Percentiles rank a stretch among this genome's conserved stretches.
These are phyloP conservation scores for Monochamus alternatus DNA, from an alignment of 2,888 invertebrate species.

Conservation along the genomic window DNA sequence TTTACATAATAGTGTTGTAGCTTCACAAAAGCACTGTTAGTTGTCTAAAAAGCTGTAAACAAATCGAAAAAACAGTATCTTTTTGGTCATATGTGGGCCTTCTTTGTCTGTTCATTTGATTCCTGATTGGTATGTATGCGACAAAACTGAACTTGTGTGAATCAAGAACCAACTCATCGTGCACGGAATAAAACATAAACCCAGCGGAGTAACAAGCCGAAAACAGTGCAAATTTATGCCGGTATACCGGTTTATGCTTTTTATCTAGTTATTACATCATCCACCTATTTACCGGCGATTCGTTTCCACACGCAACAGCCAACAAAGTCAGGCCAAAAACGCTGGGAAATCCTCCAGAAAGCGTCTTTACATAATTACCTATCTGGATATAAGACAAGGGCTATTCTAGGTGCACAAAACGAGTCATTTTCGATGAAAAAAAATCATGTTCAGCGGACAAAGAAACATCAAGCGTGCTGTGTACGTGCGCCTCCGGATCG, in stretches of 20 bases:
- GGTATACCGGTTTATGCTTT: constrained; percentile 33
- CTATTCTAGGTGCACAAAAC: constrained; percentile 21
- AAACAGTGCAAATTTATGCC: constrained; percentile 15
- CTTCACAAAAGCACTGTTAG: no score
- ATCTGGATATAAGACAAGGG: constrained; percentile 1
- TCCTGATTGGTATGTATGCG: background rate
- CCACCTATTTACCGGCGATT: constrained; percentile 27
- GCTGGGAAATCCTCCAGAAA: background rate
- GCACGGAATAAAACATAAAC: background rate
- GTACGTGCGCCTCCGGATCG: constrained; percentile 48
- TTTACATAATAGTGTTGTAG: no score
- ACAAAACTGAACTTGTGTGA: constrained; percentile 5
- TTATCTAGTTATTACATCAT: constrained; percentile 35
- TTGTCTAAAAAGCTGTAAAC: no score
- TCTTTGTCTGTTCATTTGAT: background rate
- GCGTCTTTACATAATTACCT: background rate
- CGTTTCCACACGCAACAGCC: background rate
- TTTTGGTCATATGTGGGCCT: background rate
- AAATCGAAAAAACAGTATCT: no score
- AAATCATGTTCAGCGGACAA: constrained; percentile 48
- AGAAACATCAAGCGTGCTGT: constrained; percentile 52
- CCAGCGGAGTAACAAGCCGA: background rate
- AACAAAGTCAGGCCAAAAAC: background rate
- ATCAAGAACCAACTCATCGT: background rate
- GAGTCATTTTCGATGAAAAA: constrained; percentile 24